phyloP scores from a whole-genome alignment of 2,888 invertebrate species.

The Odontocerum albicorne region DNA sequence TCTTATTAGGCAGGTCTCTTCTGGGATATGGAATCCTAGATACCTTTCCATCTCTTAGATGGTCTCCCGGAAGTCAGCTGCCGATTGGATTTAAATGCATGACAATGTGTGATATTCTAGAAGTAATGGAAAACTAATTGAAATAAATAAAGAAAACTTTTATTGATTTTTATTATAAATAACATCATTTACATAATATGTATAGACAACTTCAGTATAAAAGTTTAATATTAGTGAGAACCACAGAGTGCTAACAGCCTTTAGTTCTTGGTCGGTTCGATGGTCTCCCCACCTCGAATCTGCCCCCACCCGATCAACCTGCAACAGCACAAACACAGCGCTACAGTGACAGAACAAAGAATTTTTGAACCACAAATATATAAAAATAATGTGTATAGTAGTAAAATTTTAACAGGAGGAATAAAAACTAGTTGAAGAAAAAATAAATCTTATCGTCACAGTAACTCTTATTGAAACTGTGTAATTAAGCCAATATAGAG shows the following conservation, averaged over 20 bases:
- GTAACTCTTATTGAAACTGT: no score
- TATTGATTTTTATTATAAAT: conserved; percentile 31
- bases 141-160: not conserved
- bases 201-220: conserved; percentile 30
- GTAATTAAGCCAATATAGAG: no score
- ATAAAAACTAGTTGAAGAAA: no score
- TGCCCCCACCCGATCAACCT: conserved; percentile 99
- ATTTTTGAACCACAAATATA: not conserved
- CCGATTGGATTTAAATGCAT: no score
- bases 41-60: no score
- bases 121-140: not conserved
- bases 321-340: conserved; percentile 44
- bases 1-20: no score
- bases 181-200: conserved; percentile 23
- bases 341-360: no score
- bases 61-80: no score
- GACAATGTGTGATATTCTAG: no score
- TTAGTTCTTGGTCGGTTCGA: conserved; percentile 75
- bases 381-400: not conserved
- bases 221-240: conserved; percentile 11
- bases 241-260: not conserved
- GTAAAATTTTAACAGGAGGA: no score
- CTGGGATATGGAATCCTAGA: no score
- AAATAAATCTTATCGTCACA: no score
- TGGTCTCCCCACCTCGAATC: conserved; percentile 95